Evolutionary conservation across 2,888 invertebrate genomes (phyloP).

Genomic region (Rhyacophila evoluta): DNA sequence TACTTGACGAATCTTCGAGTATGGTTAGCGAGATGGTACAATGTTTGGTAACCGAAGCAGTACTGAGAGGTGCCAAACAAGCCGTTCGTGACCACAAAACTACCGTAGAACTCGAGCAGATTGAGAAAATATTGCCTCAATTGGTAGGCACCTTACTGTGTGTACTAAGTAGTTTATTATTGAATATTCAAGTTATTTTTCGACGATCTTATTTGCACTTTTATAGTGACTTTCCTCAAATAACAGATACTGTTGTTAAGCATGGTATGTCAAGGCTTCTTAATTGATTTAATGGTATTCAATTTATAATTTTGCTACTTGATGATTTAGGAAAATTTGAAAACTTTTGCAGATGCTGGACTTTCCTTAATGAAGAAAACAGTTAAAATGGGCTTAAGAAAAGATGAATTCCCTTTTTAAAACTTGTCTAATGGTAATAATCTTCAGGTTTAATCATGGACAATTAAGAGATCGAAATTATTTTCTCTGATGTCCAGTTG

Average conservation of each 20-base stretch:
- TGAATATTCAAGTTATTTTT: too few relatives aligned
- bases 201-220: too few relatives aligned
- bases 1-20: conserved; percentile 69
- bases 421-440: too few relatives aligned
- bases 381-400: too few relatives aligned
- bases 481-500: too few relatives aligned
- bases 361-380: background rate
- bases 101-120: conserved; percentile 68
- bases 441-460: too few relatives aligned
- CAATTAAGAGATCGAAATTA: too few relatives aligned
- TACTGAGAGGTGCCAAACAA: conserved; percentile 67
- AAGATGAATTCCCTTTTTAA: too few relatives aligned
- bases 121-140: conserved; percentile 71
- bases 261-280: background rate
- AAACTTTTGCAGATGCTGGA: conserved; percentile 44
- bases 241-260: too few relatives aligned
- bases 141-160: conserved; percentile 65
- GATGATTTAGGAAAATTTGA: too few relatives aligned
- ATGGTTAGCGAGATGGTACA: conserved; percentile 69
- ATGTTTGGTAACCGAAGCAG: conserved; percentile 69
- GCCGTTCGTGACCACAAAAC: conserved; percentile 66
- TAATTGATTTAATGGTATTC: background rate
- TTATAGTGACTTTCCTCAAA: too few relatives aligned
- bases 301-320: background rate
- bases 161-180: too few relatives aligned